phyloP scores from a whole-genome alignment of 2,113 vertebrate genomes.

The Ophiodon elongatus region DNA sequence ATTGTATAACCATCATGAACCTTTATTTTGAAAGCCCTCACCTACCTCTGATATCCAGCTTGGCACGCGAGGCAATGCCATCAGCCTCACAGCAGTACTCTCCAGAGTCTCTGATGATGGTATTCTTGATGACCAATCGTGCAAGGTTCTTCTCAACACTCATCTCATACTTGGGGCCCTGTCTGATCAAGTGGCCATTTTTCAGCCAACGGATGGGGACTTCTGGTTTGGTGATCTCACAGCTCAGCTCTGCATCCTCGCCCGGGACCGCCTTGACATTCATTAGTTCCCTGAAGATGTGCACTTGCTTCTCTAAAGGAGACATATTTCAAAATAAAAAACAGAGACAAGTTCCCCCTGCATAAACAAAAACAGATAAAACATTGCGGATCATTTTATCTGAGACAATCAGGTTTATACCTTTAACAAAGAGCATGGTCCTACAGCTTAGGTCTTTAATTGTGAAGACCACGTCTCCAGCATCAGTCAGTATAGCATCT shows the following conservation, averaged over 20 bases:
- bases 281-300: slow-evolving; percentile 87
- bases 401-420: slow-evolving; percentile 67
- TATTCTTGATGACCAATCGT: slow-evolving; percentile 84
- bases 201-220: slow-evolving; percentile 89
- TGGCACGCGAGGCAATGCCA: slow-evolving; percentile 86
- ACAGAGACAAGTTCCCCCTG: background rate
- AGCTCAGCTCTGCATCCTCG: slow-evolving; percentile 89
- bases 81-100: slow-evolving; percentile 92
- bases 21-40: background rate
- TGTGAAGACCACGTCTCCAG: slow-evolving; percentile 91
- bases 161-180: slow-evolving; percentile 88
- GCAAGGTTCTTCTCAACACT: slow-evolving; percentile 82
- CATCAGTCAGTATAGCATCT: slow-evolving; percentile 77
- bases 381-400: background rate
- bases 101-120: slow-evolving; percentile 88
- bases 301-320: slow-evolving; percentile 88
- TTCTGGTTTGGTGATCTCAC: slow-evolving; percentile 89
- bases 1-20: background rate
- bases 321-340: background rate
- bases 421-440: slow-evolving; percentile 91
- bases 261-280: slow-evolving; percentile 83
- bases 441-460: slow-evolving; percentile 90
- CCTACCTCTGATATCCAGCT: slow-evolving; percentile 89
- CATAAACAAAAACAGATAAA: background rate
- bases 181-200: slow-evolving; percentile 87